A percentile compares a stretch with the other conserved stretches of the same genome.
Evolutionary conservation across 2,888 invertebrate genomes (phyloP).

Genomic region (Balanococcus diminutus): DNA sequence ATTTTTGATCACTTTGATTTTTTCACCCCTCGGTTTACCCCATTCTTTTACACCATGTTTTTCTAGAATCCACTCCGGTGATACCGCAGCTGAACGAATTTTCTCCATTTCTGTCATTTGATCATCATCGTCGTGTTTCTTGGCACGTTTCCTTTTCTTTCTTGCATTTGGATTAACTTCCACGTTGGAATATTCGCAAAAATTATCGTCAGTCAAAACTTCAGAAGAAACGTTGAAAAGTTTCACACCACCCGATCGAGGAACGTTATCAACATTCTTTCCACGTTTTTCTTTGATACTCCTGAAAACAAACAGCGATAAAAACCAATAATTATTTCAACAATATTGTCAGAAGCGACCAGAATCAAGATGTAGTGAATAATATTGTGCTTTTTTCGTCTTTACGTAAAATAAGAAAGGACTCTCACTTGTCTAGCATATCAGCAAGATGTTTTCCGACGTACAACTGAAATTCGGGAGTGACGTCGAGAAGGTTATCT

Average conservation of each 20-base stretch:
- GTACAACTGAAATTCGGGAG: constrained; percentile 45
- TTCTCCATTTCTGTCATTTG: neutral
- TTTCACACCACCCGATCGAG: neutral
- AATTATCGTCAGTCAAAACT: constrained; percentile 12
- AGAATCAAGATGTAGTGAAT: no score
- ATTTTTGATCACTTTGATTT: neutral
- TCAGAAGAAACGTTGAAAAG: constrained; percentile 16
- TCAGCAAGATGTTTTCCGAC: constrained; percentile 29
- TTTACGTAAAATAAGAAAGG: neutral
- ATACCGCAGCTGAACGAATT: constrained; percentile 31
- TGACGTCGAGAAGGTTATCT: constrained; percentile 47
- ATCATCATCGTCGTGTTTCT: neutral
- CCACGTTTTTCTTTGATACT: neutral
- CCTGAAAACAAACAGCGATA: neutral
- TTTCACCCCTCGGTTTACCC: constrained; percentile 41
- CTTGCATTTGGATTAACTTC: neutral
- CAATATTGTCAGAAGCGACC: neutral
- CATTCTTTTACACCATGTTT: constrained; percentile 37
- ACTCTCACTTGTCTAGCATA: constrained; percentile 30
- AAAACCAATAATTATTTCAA: no score
- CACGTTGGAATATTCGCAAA: neutral
- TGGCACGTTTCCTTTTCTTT: neutral
- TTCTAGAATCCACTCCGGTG: constrained; percentile 44
- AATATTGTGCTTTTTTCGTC: no score
- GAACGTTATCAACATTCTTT: no score